Evolutionary conservation across 2,113 vertebrate species (phyloP).

Genomic region (Cephalophus harveyi): DNA sequence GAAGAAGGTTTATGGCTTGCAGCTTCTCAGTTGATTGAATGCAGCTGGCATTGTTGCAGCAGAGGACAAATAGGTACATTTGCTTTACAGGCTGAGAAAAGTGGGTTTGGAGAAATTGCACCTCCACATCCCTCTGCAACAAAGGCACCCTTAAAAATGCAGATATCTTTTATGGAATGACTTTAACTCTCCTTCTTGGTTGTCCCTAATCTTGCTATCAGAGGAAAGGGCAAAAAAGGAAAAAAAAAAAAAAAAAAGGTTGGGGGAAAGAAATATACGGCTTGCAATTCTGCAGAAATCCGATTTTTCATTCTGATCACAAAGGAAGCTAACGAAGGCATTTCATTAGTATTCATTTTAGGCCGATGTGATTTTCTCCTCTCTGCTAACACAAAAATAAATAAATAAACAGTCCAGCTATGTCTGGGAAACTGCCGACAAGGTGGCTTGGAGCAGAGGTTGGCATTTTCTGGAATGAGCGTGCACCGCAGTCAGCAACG

Average conservation of each 20-base stretch:
- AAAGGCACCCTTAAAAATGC: conserved; percentile 84
- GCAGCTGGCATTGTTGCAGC: conserved; percentile 89
- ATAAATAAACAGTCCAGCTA: conserved; percentile 59
- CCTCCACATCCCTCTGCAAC: conserved; percentile 82
- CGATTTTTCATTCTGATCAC: conserved; percentile 82
- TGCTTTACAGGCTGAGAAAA: conserved; percentile 85
- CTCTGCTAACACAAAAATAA: conserved; percentile 81
- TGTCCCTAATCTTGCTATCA: conserved; percentile 79
- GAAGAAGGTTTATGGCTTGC: conserved; percentile 90
- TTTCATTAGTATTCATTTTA: conserved; percentile 86
- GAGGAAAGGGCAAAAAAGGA: conserved; percentile 78
- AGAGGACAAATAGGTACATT: conserved; percentile 89
- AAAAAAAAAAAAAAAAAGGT: conserved; percentile 13
- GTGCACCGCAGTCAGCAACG: background rate
- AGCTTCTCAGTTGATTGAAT: conserved; percentile 92
- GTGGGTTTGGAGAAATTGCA: conserved; percentile 84
- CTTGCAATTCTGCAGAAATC: conserved; percentile 66
- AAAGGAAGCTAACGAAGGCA: conserved; percentile 82
- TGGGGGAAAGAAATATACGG: conserved; percentile 44
- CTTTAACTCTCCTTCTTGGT: conserved; percentile 74
- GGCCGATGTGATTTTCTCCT: conserved; percentile 79
- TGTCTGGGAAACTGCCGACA: conserved; percentile 56
- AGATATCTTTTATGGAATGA: conserved; percentile 83
- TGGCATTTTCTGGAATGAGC: conserved; percentile 45
- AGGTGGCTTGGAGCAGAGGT: conserved; percentile 57